Evolutionary conservation across 2,113 vertebrate genomes (phyloP), one percentile per base, ranked within the genome.

Genomic region (Leptobrachium ailaonicum): DNA sequence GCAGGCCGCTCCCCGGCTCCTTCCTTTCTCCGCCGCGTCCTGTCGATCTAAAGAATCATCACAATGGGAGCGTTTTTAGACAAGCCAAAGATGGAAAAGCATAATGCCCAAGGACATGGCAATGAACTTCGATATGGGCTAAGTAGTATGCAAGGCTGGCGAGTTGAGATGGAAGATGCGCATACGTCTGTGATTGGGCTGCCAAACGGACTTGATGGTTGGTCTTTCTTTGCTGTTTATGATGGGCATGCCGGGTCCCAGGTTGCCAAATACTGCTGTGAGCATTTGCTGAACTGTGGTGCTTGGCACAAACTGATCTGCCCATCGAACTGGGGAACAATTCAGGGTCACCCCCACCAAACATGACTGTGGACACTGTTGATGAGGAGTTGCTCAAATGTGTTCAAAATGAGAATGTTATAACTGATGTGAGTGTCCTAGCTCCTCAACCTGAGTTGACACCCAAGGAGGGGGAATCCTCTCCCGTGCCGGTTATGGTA

Each of bases 51-150:
- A 86, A 91, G 85, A 82, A 82, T 67, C 82, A 88, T 86, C 89
- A 92, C 85, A 87, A 99, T 99, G 98, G 98, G 98, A 92, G 98
- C 98, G 78, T 99, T 99, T 96, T 94, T 99, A 94, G 98, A 99
- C 89, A 99, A 99, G 93, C 98, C 98, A 97, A 99, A 99, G 96
- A 99, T 99, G 97, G 98, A 99, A 92, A 99, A 99, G 85, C 97
- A 99, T 88, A 99, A 98, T 87, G 96, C 96, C 88, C 94, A 93
- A 80, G 97, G 97, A 63, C 95, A 96, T 63, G 98, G 98, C 67
- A 99, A 99, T 60, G 87, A 90, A 87, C 90, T 99, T 77, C 94
- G 90, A 77, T 99, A 96, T 10, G 97, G 96, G 67, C 92, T 99
- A 70, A 99, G 98, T 86, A 99, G 98, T 80, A 99, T 99, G 98